These are phyloP conservation scores for Sciurus niger DNA, from an alignment of 2,113 vertebrate species.

Conservation along the genomic window DNA sequence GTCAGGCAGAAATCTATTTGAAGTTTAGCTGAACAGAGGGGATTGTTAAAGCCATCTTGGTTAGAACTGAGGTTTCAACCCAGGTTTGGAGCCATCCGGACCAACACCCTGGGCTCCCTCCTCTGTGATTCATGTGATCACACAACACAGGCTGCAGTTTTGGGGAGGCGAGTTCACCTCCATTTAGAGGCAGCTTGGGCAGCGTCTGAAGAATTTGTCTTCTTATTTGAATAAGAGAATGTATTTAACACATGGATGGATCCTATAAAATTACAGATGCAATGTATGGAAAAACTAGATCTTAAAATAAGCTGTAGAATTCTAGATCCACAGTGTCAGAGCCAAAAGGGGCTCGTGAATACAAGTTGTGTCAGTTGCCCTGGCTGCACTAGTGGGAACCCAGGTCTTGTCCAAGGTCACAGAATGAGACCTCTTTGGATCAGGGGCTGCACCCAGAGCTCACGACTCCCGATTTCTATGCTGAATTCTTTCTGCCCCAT, in stretches of 20 bases:
- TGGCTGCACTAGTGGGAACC: neutral
- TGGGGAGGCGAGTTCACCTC: neutral
- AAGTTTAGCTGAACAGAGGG: neutral
- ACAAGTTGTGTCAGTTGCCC: neutral
- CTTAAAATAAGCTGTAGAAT: constrained; percentile 56
- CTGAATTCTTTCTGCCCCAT: neutral
- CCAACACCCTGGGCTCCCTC: neutral
- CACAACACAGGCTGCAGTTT: neutral
- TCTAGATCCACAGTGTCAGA: constrained; percentile 55
- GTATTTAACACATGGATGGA: neutral
- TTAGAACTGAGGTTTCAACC: neutral
- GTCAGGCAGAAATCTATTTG: neutral
- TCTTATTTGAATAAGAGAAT: constrained; percentile 49
- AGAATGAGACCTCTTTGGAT: neutral
- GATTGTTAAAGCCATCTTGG: neutral
- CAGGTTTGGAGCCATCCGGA: neutral
- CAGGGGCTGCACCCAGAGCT: neutral
- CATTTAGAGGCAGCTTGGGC: neutral
- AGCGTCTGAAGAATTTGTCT: constrained; percentile 44
- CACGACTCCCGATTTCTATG: neutral
- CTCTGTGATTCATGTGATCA: neutral
- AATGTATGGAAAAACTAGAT: constrained; percentile 12
- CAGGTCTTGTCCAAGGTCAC: constrained; percentile 18
- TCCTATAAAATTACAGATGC: constrained; percentile 50
- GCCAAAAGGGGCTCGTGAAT: neutral